Conservation (phyloP, 2,888 invertebrate genomes). For the Sepiola atlantica region DNA sequence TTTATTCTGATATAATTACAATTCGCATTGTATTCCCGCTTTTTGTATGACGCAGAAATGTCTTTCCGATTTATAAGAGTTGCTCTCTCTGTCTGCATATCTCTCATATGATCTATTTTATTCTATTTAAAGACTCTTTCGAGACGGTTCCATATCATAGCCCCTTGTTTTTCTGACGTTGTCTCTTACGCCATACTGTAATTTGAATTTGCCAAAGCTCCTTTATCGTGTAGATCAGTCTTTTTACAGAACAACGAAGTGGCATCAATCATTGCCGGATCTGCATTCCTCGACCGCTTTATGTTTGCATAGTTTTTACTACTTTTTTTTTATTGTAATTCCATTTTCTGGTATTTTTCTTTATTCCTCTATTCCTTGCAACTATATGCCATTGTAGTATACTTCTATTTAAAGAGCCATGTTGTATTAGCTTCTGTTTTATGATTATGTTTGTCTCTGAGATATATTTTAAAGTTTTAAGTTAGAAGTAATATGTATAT, state of each 20-base stretch:
- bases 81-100: neutral
- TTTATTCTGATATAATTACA: too few relatives aligned
- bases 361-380: too few relatives aligned
- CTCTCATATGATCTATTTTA: constrained; percentile 8
- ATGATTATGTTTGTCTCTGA: too few relatives aligned
- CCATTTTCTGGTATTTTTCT: neutral
- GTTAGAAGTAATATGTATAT: too few relatives aligned
- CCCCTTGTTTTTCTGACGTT: neutral
- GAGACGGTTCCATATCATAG: neutral
- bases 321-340: neutral
- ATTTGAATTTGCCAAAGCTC: neutral
- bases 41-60: too few relatives aligned
- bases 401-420: too few relatives aligned
- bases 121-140: neutral
- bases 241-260: neutral
- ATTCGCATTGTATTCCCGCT: too few relatives aligned
- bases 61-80: neutral
- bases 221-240: neutral
- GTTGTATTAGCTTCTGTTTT: too few relatives aligned
- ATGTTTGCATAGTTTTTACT: neutral
- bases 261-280: neutral
- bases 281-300: neutral
- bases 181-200: neutral
- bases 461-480: too few relatives aligned
- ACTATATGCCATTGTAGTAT: too few relatives aligned